Percentiles rank a stretch among this genome's conserved stretches.
Conservation (phyloP, 2,113 vertebrate genomes). For the Pseudorhombus dupliciocellatus region DNA sequence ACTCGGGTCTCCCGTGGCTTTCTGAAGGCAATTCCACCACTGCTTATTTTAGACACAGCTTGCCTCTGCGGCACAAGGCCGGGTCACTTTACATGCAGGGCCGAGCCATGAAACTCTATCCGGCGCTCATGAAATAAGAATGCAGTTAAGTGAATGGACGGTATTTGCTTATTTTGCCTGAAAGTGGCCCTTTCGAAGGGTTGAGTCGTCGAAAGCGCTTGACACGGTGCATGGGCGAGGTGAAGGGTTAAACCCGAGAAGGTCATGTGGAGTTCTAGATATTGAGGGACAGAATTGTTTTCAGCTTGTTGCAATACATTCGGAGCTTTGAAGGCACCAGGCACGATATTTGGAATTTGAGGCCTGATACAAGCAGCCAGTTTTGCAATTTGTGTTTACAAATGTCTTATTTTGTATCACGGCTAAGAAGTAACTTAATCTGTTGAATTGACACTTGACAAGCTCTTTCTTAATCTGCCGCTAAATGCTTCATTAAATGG, state of each 20-base stretch:
- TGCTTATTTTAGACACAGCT: conserved; percentile 74
- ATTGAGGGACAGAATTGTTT: conserved; percentile 56
- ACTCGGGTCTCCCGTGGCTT: conserved; percentile 64
- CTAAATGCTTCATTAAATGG: conserved; percentile 58
- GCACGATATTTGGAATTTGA: neutral
- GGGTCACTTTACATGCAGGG: conserved; percentile 72
- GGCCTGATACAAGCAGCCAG: neutral
- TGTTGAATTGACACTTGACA: conserved; percentile 53
- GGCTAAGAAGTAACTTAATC: conserved; percentile 49
- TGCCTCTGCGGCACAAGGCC: conserved; percentile 38
- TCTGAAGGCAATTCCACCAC: conserved; percentile 60
- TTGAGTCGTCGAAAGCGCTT: conserved; percentile 36
- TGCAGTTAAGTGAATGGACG: conserved; percentile 59
- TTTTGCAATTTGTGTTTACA: neutral
- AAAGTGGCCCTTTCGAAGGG: conserved; percentile 56
- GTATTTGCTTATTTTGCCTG: conserved; percentile 56
- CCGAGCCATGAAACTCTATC: conserved; percentile 64
- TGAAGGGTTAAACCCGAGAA: conserved; percentile 21
- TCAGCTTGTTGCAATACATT: conserved; percentile 41
- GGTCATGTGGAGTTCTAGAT: conserved; percentile 27
- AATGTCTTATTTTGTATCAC: conserved; percentile 19
- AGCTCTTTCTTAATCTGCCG: conserved; percentile 49
- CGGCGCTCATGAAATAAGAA: conserved; percentile 72
- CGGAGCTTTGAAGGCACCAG: neutral
- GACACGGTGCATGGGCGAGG: conserved; percentile 17